Conservation (phyloP, 2,113 vertebrate species). For the Haemorhous mexicanus region DNA sequence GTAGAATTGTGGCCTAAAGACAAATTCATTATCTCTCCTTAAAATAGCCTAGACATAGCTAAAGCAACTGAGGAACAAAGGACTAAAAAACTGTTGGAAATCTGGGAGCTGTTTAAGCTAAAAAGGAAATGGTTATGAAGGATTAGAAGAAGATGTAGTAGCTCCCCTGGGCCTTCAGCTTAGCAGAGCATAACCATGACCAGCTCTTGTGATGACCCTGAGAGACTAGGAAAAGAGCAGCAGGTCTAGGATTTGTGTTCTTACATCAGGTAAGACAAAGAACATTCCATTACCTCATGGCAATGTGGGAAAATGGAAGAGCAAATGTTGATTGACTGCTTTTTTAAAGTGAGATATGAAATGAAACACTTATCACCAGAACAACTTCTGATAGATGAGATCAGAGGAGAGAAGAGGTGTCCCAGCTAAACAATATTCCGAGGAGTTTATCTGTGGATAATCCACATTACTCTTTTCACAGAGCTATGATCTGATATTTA, state of each 20-base stretch:
- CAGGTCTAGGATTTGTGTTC: neutral
- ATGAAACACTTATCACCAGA: neutral
- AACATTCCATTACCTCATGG: neutral
- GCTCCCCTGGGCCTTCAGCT: neutral
- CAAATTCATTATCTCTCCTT: neutral
- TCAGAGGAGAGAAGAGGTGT: neutral
- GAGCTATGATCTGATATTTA: neutral
- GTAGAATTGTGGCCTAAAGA: neutral
- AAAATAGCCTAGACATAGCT: neutral
- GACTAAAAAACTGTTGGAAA: neutral
- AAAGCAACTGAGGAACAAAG: neutral
- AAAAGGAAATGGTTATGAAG: neutral
- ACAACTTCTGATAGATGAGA: neutral
- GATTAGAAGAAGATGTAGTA: neutral
- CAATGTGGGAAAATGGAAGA: neutral
- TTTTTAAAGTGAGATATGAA: neutral
- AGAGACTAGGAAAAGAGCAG: neutral
- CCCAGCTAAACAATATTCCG: neutral
- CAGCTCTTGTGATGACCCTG: neutral
- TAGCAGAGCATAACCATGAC: neutral
- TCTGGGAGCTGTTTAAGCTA: neutral
- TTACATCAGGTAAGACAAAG: neutral
- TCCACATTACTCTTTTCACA: neutral
- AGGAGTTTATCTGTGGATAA: conserved; percentile 27
- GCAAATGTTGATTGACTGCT: neutral